Evolutionary conservation across 2,113 vertebrate genomes (phyloP).

Genomic region (Lanius ludovicianus): DNA sequence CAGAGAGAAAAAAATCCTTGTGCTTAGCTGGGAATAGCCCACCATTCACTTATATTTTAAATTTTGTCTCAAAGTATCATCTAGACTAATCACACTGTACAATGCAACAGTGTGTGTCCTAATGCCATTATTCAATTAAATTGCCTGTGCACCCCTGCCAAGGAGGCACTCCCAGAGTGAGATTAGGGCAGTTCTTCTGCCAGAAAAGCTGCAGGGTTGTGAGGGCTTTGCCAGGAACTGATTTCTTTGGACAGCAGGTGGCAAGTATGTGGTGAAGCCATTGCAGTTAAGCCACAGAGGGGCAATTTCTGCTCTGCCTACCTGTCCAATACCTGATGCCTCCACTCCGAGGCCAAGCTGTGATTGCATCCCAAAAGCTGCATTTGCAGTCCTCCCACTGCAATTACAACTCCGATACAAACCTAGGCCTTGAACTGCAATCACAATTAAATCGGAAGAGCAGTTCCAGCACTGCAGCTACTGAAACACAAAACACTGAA

Average conservation of each 20-base stretch:
- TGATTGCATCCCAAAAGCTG: background rate
- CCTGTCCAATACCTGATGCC: background rate
- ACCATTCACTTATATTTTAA: background rate
- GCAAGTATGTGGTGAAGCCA: background rate
- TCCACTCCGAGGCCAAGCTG: background rate
- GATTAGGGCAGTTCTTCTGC: background rate
- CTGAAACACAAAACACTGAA: background rate
- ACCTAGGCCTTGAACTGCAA: background rate
- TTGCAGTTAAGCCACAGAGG: background rate
- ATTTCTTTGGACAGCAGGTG: background rate
- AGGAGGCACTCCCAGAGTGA: background rate
- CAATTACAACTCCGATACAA: fast-evolving
- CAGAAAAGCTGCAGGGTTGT: background rate
- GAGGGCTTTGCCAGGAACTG: background rate
- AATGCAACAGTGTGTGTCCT: background rate
- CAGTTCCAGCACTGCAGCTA: background rate
- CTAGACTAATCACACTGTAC: background rate
- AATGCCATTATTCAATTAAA: background rate
- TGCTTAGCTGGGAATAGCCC: background rate
- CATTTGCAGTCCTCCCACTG: background rate
- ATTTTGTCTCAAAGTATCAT: background rate
- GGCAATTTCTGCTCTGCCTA: background rate
- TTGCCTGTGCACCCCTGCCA: background rate
- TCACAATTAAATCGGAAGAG: background rate
- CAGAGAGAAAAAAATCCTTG: background rate